Conservation (phyloP, 2,113 vertebrate genomes). For the Ranitomeya variabilis region DNA sequence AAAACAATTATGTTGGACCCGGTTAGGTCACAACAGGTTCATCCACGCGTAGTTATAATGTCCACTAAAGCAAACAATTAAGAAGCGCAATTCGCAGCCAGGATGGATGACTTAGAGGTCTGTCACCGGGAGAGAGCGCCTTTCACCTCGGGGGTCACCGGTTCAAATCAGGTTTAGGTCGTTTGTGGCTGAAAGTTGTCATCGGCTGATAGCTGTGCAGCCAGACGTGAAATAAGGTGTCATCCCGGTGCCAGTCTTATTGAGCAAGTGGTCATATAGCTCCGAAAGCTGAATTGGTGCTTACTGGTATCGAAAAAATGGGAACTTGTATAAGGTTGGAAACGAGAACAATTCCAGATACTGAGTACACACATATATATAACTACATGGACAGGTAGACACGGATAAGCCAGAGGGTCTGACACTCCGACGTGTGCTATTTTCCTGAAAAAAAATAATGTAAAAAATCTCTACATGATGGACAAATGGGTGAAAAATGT, state of each 20-base stretch:
- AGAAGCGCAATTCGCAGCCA: constrained; percentile 45
- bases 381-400: neutral
- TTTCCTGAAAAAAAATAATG: too few species aligned
- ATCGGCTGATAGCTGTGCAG: constrained; percentile 50
- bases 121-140: constrained; percentile 34
- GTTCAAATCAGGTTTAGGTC: constrained; percentile 52
- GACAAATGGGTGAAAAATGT: too few species aligned
- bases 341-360: neutral
- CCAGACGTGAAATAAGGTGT: constrained; percentile 55
- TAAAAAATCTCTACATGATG: too few species aligned
- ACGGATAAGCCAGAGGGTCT: neutral
- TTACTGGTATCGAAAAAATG: neutral
- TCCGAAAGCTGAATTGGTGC: constrained; percentile 1
- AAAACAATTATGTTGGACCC: constrained; percentile 52
- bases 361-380: neutral
- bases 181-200: constrained; percentile 53
- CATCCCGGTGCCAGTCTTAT: constrained; percentile 47
- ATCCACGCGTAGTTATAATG: constrained; percentile 43
- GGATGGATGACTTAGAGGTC: constrained; percentile 50
- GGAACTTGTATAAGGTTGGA: neutral
- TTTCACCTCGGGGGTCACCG: constrained; percentile 50
- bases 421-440: neutral
- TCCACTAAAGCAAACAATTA: constrained; percentile 53
- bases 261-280: constrained; percentile 34
- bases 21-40: constrained; percentile 43